These are phyloP conservation scores for Hylomyscus alleni DNA, from an alignment of 2,797 vertebrate species.

Conservation along the genomic window DNA sequence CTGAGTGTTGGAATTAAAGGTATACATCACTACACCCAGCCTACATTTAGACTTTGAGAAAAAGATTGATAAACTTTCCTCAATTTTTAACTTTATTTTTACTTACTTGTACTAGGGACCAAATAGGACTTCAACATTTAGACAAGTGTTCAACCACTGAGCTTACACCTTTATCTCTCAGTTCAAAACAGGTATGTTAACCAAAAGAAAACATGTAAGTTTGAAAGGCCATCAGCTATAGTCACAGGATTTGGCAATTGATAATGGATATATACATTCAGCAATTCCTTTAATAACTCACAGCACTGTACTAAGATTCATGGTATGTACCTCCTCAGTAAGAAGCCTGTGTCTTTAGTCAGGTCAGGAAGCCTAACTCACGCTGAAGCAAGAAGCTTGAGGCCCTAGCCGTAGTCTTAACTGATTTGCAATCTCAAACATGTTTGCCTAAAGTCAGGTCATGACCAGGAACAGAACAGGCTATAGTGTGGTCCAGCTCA, in stretches of 20 bases:
- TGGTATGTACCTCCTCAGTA: not conserved
- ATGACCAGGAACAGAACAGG: not conserved
- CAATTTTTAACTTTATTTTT: not conserved
- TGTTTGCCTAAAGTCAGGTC: not conserved
- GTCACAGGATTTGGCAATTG: not conserved
- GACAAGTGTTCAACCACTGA: not conserved
- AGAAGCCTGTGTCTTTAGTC: not conserved
- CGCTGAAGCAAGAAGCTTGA: not conserved
- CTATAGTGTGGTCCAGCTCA: not conserved
- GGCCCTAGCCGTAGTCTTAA: not conserved
- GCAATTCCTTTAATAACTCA: conserved; percentile 34
- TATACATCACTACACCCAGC: not conserved
- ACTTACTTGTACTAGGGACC: not conserved
- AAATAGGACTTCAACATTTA: not conserved
- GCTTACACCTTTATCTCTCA: not conserved
- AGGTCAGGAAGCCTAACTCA: conserved; percentile 17
- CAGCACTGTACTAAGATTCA: not conserved
- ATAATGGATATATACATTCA: not conserved
- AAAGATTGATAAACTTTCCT: not conserved
- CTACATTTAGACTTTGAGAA: not conserved
- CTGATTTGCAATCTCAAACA: not conserved
- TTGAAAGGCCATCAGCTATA: not conserved
- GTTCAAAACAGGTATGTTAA: not conserved
- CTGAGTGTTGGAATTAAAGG: not conserved
- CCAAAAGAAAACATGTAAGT: not conserved